Percentiles rank a stretch among this genome's conserved stretches.
Evolutionary conservation across 2,888 invertebrate genomes (phyloP).

Genomic region (Agriopis marginaria): DNA sequence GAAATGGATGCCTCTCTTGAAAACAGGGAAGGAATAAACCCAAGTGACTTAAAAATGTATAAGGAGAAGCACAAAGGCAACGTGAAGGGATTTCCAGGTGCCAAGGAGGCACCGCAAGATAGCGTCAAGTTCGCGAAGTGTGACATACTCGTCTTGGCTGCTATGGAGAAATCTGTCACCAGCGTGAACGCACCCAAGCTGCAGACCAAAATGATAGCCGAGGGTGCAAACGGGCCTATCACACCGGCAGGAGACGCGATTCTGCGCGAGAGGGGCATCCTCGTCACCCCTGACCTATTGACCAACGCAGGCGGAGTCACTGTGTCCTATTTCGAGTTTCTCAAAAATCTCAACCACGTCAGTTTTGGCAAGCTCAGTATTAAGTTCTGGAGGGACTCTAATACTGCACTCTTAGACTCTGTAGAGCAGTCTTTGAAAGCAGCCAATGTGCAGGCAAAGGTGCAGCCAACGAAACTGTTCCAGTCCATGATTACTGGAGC

Average conservation of each 20-base stretch:
- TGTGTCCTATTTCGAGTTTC: slow-evolving; percentile 97
- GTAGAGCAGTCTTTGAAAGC: slow-evolving; percentile 86
- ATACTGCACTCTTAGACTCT: slow-evolving; percentile 90
- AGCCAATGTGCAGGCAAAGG: slow-evolving; percentile 79
- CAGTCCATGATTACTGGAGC: slow-evolving; percentile 91
- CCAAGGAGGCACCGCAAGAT: slow-evolving; percentile 85
- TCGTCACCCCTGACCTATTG: slow-evolving; percentile 93
- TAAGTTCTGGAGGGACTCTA: slow-evolving; percentile 95
- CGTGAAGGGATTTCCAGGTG: slow-evolving; percentile 88
- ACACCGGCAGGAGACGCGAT: slow-evolving; percentile 94
- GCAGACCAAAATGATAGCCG: slow-evolving; percentile 89
- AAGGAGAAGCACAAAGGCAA: slow-evolving; percentile 83
- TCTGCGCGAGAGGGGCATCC: slow-evolving; percentile 90
- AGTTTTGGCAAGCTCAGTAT: slow-evolving; percentile 94
- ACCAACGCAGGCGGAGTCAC: slow-evolving; percentile 95
- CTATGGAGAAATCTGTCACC: slow-evolving; percentile 91
- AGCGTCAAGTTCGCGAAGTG: slow-evolving; percentile 89
- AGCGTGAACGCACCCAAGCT: slow-evolving; percentile 89
- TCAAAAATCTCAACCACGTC: slow-evolving; percentile 96
- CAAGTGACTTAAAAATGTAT: slow-evolving; percentile 54
- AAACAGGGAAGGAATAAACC: slow-evolving; percentile 89
- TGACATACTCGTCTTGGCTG: slow-evolving; percentile 93
- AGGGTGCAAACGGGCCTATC: slow-evolving; percentile 97
- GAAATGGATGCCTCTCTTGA: slow-evolving; percentile 88
- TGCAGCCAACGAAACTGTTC: slow-evolving; percentile 89